These are phyloP conservation scores for Melipona quadrifasciata DNA, from an alignment of 1,140 invertebrate species.

Conservation along the genomic window DNA sequence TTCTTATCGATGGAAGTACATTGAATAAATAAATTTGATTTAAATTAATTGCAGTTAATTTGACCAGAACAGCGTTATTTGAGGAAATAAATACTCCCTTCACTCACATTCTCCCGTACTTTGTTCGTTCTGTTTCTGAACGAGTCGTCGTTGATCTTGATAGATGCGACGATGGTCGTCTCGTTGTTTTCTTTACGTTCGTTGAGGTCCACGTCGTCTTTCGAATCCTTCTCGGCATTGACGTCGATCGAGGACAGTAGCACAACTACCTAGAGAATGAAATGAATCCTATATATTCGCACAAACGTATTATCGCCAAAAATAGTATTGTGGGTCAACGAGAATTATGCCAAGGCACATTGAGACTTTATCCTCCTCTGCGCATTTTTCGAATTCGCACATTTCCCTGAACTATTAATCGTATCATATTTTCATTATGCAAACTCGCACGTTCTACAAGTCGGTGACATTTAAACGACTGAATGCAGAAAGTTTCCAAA, in stretches of 20 bases:
- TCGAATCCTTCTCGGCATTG: conserved; percentile 54
- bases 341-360: too few relatives aligned
- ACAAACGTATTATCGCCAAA: conserved; percentile 38
- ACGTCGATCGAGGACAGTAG: conserved; percentile 61
- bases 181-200: conserved; percentile 69
- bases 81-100: conserved; percentile 9
- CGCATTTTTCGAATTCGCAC: too few relatives aligned
- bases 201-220: conserved; percentile 54
- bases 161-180: conserved; percentile 77
- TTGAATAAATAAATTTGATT: not conserved
- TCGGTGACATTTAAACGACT: not conserved
- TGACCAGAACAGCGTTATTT: not conserved
- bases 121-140: conserved; percentile 81
- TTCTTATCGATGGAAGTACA: not conserved
- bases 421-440: not conserved
- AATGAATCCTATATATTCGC: conserved; percentile 24
- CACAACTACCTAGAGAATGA: conserved; percentile 53
- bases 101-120: conserved; percentile 58
- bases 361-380: too few relatives aligned
- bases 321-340: not conserved
- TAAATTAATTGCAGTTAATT: not conserved
- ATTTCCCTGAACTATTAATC: not conserved
- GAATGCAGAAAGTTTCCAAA: not conserved
- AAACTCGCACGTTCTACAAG: not conserved
- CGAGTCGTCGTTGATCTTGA: conserved; percentile 69